Percentiles rank a stretch among this genome's conserved stretches.
phyloP scores from a whole-genome alignment of 2,797 vertebrate species.

The Heterohyrax brucei region DNA sequence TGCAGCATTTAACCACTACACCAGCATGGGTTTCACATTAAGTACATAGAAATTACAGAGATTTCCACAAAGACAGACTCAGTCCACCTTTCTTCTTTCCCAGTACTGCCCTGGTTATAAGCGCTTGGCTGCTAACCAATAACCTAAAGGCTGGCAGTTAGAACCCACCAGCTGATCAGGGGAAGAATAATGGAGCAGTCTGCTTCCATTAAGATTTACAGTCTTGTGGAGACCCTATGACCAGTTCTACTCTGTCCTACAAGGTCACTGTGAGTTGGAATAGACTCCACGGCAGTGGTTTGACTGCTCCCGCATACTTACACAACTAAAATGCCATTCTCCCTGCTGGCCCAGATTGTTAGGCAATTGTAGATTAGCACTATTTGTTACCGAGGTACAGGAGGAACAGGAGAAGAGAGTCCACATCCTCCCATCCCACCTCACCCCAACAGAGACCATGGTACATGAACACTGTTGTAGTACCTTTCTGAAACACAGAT shows the following conservation, averaged over 20 bases:
- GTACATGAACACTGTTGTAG: conserved; percentile 33
- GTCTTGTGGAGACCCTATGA: too few species aligned
- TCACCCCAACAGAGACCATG: not conserved
- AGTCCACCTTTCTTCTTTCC: conserved; percentile 46
- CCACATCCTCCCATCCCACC: not conserved
- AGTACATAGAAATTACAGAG: conserved; percentile 49
- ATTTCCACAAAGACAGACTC: conserved; percentile 52
- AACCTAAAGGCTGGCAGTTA: too few species aligned
- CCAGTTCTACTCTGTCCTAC: too few species aligned
- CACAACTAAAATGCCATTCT: not conserved
- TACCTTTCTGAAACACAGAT: conserved; percentile 47
- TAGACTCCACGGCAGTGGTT: too few species aligned
- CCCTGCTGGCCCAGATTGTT: not conserved
- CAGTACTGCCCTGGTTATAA: not conserved
- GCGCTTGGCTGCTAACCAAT: too few species aligned
- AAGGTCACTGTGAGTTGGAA: too few species aligned
- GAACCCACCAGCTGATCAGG: too few species aligned
- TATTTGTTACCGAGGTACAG: conserved; percentile 40
- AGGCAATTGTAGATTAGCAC: conserved; percentile 1
- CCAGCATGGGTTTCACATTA: not conserved
- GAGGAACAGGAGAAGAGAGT: conserved; percentile 38
- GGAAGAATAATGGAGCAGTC: too few species aligned
- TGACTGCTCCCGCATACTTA: not conserved
- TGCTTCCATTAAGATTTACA: too few species aligned
- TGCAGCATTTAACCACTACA: too few species aligned